A percentile compares a stretch with the other conserved stretches of the same genome.
phyloP scores from a whole-genome alignment of 2,888 invertebrate genomes.

The Drymonia ruficornis region DNA sequence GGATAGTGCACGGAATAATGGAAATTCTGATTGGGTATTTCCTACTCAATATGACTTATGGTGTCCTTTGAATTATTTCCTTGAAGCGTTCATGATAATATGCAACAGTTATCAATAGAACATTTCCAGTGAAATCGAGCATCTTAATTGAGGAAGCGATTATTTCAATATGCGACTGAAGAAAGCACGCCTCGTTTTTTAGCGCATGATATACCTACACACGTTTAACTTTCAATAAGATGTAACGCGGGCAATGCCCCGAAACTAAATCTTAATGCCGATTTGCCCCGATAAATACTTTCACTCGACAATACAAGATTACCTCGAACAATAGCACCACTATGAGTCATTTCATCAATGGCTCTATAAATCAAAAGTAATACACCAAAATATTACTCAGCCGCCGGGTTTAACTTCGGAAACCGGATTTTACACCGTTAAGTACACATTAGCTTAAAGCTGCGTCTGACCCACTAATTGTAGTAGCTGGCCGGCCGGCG shows the following conservation, averaged over 20 bases:
- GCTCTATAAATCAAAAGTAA: constrained; percentile 37
- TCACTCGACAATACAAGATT: constrained; percentile 60
- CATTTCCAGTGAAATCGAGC: not conserved
- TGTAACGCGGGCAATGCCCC: constrained; percentile 25
- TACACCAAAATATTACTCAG: constrained; percentile 41
- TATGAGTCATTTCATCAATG: constrained; percentile 45
- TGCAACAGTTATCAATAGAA: not conserved
- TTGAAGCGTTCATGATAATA: not conserved
- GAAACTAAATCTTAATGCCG: constrained; percentile 31
- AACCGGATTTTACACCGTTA: constrained; percentile 76
- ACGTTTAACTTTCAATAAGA: constrained; percentile 25
- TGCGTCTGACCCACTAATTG: constrained; percentile 70
- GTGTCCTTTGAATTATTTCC: not conserved
- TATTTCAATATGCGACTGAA: not conserved
- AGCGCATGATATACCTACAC: constrained; percentile 8
- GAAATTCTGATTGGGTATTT: not conserved
- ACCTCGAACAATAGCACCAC: constrained; percentile 43
- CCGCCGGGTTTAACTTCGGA: constrained; percentile 44
- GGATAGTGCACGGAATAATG: not conserved
- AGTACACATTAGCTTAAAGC: constrained; percentile 61
- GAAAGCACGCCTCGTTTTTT: constrained; percentile 2
- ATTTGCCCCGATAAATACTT: constrained; percentile 56
- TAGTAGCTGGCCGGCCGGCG: constrained; percentile 42
- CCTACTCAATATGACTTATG: not conserved
- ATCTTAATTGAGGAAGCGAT: not conserved